Conservation (phyloP, 2,797 vertebrate genomes). For the Malurus splendens region DNA sequence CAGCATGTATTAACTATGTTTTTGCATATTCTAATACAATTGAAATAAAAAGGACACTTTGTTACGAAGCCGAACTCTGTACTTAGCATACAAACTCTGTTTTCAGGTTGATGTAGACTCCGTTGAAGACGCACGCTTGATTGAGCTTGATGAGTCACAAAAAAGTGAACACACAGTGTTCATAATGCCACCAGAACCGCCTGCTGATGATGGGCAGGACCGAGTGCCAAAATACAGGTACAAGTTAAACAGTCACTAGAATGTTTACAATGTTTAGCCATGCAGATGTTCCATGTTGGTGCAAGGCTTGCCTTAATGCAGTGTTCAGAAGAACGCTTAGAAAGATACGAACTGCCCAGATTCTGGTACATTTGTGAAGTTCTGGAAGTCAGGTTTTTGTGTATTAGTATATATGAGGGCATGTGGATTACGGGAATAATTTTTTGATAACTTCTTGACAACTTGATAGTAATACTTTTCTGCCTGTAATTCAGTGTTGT, state of each 20-base stretch:
- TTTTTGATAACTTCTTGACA: background rate
- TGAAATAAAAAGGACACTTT: background rate
- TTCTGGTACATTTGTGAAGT: background rate
- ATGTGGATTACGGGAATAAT: background rate
- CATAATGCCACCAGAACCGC: constrained; percentile 90
- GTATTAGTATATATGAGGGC: background rate
- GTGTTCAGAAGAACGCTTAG: background rate
- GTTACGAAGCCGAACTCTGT: background rate
- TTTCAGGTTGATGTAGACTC: constrained; percentile 86
- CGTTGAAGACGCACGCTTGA: constrained; percentile 83
- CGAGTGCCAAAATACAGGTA: constrained; percentile 82
- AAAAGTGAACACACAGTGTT: constrained; percentile 97
- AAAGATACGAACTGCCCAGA: background rate
- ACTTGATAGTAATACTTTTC: background rate
- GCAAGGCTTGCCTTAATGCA: background rate
- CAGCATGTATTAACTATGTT: background rate
- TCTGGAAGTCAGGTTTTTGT: background rate
- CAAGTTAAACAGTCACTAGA: background rate
- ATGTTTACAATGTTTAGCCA: background rate
- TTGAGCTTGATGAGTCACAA: constrained; percentile 95
- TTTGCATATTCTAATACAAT: background rate
- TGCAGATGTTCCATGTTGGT: background rate
- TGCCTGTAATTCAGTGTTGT: background rate
- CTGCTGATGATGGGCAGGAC: constrained; percentile 74
- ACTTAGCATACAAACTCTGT: background rate